Evolutionary conservation across 1,140 invertebrate genomes (phyloP), one percentile per base, ranked within the genome.

Genomic region (Drosophila prosaltans): DNA sequence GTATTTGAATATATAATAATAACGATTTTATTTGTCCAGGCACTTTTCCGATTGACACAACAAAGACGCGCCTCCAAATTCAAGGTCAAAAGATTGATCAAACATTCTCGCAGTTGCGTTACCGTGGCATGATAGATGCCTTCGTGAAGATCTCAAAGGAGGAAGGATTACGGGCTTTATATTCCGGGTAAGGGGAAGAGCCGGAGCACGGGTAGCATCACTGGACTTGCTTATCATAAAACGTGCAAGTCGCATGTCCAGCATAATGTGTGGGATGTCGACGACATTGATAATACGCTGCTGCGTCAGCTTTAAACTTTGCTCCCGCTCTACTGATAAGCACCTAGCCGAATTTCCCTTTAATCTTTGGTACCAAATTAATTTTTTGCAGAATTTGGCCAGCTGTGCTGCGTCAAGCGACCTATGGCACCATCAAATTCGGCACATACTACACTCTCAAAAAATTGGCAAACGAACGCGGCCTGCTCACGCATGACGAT

Each of bases 31-130:
- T 75, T 93, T 93, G 57, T 51, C 16, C 90, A 98, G 98, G 97
- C 70, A 99, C 98, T n/a, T 99, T 99, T 94, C 98, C 98, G 16
- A 96, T 99, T 78, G 98, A 99, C 92, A 97, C 98, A 16, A 98
- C 98, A 40, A 99, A 99, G 93, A 99, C 98, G 39, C 94, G 98
- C 80, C 94, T 99, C 43, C 98, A 99, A 94, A 95, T 99, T 82
- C 98, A 99, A 93, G 97, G 97, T 10, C 97, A 98, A 93, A 96
- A 95, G 91, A 94, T 95, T 79, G 97, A 98, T 93, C 94, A 95
- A 72, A 94, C 94, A 67, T 95, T 96, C 94, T 94, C 95, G 43
- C 93, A 95, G 90, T 93, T 97, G 11, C 96, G 96, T 76, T 99
- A 99, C 91, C 95, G 95, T 76, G 98, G 98, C 65, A 98, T 98